Evolutionary conservation across 2,113 vertebrate genomes (phyloP).

Genomic region (Anser brachyrhynchus): DNA sequence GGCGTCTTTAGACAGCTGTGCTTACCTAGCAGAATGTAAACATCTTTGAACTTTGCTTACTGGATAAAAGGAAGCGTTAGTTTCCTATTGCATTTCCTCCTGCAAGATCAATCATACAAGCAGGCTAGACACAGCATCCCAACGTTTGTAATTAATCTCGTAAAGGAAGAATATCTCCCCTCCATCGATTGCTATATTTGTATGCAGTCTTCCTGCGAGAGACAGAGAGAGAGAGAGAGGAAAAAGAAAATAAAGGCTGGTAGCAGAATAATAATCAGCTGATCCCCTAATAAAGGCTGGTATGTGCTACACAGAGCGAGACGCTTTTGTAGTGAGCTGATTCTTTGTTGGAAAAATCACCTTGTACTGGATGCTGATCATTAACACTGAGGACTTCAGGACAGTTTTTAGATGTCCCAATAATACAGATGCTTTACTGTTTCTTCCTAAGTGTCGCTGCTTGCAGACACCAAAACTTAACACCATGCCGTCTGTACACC

Average conservation of each 20-base stretch:
- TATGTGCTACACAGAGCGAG: not conserved
- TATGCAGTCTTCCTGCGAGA: constrained; percentile 28
- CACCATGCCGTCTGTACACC: fast-evolving
- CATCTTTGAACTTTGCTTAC: constrained; percentile 75
- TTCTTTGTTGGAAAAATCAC: constrained; percentile 21
- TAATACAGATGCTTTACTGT: not conserved
- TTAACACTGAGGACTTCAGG: not conserved
- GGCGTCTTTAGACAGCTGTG: constrained; percentile 74
- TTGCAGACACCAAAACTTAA: not conserved
- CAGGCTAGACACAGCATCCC: constrained; percentile 53
- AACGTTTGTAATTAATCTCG: constrained; percentile 68
- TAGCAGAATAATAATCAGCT: constrained; percentile 48
- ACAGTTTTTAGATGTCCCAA: not conserved
- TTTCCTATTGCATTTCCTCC: constrained; percentile 75
- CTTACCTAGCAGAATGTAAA: constrained; percentile 77
- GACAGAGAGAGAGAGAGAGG: not conserved
- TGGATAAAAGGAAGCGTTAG: constrained; percentile 76
- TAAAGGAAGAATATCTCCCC: constrained; percentile 53
- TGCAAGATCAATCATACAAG: constrained; percentile 71
- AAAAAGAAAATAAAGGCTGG: constrained; percentile 18
- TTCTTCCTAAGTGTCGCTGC: not conserved
- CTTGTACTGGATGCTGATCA: not conserved
- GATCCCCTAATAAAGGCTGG: not conserved
- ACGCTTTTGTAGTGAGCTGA: not conserved
- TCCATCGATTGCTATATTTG: constrained; percentile 36